Percentiles rank a stretch among this genome's conserved stretches.
phyloP scores from a whole-genome alignment of 2,888 invertebrate species.

The Entomobrya proxima region DNA sequence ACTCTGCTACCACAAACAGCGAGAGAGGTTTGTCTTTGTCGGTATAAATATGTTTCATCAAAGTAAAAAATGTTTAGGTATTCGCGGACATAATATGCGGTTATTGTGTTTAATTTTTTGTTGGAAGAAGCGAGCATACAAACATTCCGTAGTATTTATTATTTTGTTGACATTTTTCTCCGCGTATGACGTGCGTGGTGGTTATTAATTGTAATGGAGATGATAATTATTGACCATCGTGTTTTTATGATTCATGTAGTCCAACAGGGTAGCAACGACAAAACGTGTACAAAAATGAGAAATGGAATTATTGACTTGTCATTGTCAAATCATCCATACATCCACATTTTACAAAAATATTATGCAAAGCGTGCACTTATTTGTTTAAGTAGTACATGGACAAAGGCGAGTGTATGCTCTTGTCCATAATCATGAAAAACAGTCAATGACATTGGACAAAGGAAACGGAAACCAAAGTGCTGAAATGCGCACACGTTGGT shows the following conservation, averaged over 20 bases:
- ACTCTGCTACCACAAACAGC: no score
- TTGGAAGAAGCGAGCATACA: no score
- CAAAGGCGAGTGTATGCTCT: neutral
- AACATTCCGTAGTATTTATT: neutral
- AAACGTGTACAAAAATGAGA: neutral
- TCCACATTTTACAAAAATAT: conserved; percentile 12
- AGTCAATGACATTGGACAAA: conserved; percentile 64
- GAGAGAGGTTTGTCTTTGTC: neutral
- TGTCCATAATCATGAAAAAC: conserved; percentile 30
- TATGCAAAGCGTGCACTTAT: conserved; percentile 1
- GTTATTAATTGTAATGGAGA: neutral
- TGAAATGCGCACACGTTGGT: neutral
- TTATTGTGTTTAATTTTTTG: neutral
- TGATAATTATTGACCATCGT: neutral
- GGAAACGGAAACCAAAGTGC: conserved; percentile 60
- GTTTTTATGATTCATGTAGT: neutral
- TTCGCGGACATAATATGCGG: neutral
- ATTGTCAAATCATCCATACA: neutral
- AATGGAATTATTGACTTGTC: conserved; percentile 9
- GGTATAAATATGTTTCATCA: neutral
- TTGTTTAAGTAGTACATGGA: conserved; percentile 25
- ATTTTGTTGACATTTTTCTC: conserved; percentile 6
- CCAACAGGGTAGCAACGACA: neutral
- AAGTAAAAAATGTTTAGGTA: neutral
- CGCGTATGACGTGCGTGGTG: neutral